Base-by-base conservation (phyloP, 2,888 invertebrate species). In the Nomada flava region DNA sequence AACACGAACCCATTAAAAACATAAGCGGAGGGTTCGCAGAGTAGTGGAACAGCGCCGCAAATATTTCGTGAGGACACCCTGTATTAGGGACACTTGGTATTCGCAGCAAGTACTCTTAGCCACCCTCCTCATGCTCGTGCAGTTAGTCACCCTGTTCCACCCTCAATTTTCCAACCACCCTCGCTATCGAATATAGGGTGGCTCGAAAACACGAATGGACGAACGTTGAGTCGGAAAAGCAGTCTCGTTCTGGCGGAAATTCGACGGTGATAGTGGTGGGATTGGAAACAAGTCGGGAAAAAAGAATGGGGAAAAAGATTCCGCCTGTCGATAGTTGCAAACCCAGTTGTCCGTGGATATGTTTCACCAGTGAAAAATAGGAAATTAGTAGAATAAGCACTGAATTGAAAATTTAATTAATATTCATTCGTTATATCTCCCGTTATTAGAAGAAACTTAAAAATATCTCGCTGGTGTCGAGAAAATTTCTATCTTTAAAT, bases 141-240 rank as follows among this genome's bases (percentile, higher is more conserved):
- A 89, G 91, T 91, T 91, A 91, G 91, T 92, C 92, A 90, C 87
- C 88, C 87, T 86, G 84, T 76, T 78, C 86, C 80, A 88, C 89
- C 90, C 89, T 89, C 87, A 78, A 83, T 87, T 90, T 88, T 87
- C 86, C 87, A 76, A 85, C 86, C 86, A 84, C 88, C 88, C 89
- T 85, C 84, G 74, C 79, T 74, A 50, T 74, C 65, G 62, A 65
- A 79, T 87, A 88, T 71, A 76, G 84, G 86, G 83, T 82, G 82
- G 60, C 86, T 26, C 78, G 79, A 80, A 87, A 86, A 59, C 71
- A 65, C 65, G 69, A 4, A 42, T 42, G 47, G 50, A 26, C 60
- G 65, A 60, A 55, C 74, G 47, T 36, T 68, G 13, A 71, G 70
- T 55, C 18, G 70, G 71, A 74, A 76, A 9, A 83, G 70, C 63